Evolutionary conservation across 2,113 vertebrate genomes (phyloP).

Genomic region (Corythoichthys haematopterus): DNA sequence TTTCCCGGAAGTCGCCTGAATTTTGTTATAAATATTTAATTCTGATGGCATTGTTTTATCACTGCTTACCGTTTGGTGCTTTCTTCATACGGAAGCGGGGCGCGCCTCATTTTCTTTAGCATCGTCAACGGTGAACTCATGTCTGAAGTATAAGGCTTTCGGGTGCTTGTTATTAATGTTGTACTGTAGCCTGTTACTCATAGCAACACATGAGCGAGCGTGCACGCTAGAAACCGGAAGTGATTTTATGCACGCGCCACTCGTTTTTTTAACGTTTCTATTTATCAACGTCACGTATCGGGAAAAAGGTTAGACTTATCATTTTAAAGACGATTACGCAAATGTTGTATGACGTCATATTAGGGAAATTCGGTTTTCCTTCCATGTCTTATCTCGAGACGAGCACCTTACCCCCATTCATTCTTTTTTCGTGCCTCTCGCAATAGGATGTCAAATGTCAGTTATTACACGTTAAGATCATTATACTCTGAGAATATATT

Average conservation of each 20-base stretch:
- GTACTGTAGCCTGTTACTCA: constrained; percentile 27
- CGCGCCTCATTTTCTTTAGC: constrained; percentile 63
- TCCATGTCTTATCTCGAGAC: not conserved
- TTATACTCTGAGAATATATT: not conserved
- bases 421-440: no score
- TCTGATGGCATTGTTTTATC: not conserved
- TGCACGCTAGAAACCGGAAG: not conserved
- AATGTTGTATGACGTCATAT: not conserved
- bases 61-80: not conserved
- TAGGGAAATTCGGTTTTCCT: not conserved
- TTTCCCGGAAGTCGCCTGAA: not conserved
- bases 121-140: constrained; percentile 72
- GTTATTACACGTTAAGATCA: no score
- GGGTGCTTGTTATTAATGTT: constrained; percentile 1
- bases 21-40: not conserved
- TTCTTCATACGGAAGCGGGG: constrained; percentile 43
- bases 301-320: not conserved
- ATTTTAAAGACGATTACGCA: not conserved
- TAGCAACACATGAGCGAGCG: constrained; percentile 25
- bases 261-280: not conserved
- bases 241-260: not conserved
- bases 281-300: not conserved
- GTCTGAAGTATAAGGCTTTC: not conserved
- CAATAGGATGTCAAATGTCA: no score
- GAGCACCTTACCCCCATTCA: no score